A percentile compares a stretch with the other conserved stretches of the same genome.
Evolutionary conservation across 2,888 invertebrate species (phyloP).

Genomic region (Ceramica pisi): DNA sequence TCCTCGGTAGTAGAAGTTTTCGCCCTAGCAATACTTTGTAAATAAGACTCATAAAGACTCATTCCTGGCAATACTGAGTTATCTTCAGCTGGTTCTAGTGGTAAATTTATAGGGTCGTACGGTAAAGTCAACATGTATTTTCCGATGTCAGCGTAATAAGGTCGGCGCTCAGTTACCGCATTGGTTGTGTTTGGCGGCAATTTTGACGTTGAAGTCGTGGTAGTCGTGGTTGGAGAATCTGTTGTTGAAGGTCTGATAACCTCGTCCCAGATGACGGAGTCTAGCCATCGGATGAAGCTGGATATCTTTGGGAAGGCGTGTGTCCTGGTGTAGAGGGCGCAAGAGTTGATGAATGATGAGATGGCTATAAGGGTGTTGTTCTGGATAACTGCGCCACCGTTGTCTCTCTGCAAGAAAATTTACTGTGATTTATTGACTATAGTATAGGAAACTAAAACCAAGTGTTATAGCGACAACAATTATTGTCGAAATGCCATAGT

Average conservation of each 20-base stretch:
- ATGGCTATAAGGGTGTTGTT: conserved; percentile 84
- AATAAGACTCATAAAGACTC: conserved; percentile 86
- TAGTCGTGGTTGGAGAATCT: conserved; percentile 45
- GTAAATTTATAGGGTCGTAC: conserved; percentile 84
- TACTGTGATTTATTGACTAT: background rate
- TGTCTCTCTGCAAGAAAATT: conserved; percentile 80
- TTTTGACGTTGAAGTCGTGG: conserved; percentile 48
- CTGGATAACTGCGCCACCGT: conserved; percentile 86
- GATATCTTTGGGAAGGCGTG: conserved; percentile 86
- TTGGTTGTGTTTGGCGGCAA: conserved; percentile 66
- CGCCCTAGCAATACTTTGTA: conserved; percentile 76
- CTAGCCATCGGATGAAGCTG: conserved; percentile 81
- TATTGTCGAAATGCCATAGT: too few species aligned
- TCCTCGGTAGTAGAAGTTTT: conserved; percentile 79
- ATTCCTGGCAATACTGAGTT: conserved; percentile 85
- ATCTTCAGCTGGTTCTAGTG: conserved; percentile 83
- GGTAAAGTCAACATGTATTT: conserved; percentile 83
- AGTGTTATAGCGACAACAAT: too few species aligned
- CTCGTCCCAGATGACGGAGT: conserved; percentile 87
- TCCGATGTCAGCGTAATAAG: conserved; percentile 73
- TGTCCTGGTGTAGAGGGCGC: conserved; percentile 83
- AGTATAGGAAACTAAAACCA: background rate
- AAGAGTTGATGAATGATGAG: conserved; percentile 81
- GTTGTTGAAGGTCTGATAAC: conserved; percentile 75
- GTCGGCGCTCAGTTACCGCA: conserved; percentile 41